Evolutionary conservation across 2,113 vertebrate species (phyloP), one percentile per base, ranked within the genome.

Genomic region (Neodon shergylaensis): DNA sequence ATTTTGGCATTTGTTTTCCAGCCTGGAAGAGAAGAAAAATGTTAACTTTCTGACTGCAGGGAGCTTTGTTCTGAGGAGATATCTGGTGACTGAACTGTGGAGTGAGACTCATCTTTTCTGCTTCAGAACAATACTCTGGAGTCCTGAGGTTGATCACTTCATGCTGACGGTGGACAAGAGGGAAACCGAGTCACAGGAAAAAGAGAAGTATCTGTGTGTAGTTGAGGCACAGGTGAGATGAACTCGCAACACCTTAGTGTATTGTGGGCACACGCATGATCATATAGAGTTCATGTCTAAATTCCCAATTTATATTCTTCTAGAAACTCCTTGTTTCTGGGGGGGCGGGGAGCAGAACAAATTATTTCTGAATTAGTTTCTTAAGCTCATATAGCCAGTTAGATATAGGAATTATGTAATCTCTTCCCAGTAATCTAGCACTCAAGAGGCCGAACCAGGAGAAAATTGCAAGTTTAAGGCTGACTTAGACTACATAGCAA

Each of bases 251-350:
- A 12, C 21, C 42, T 66, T 31, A 1, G 1, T 33, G 26, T 19
- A 70, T 31, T 81, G 44, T 33, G 61, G 61, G 22, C 22, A 11
- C 61, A 5, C 73, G 19, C 49, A 16, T 66, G 36, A 16, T 24
- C 16, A 5, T 16, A 14, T 9, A 36, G 76, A 26, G 16, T 26
- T 24, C 5, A 26, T 54, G 73, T 36, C 28, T n/a, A 33, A 73
- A 81, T 86, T 95, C 63, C 77, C 83, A 95, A 72, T 13, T 82
- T 52, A 92, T 0, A 28, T 90, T 95, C 63, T 94, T 90, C 63
- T 1, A 11, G 77, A 28, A 90, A 52, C 74, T 49, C 54, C 28
- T 54, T 94, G 74, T 31, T 95, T 86, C 76, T 52, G 76, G 31
- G 42, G 44, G 17, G 12, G 44, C 2, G 49, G 49, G 49, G 49